Base-by-base conservation (phyloP, 1,140 invertebrate genomes). In the Polyergus mexicanus region DNA sequence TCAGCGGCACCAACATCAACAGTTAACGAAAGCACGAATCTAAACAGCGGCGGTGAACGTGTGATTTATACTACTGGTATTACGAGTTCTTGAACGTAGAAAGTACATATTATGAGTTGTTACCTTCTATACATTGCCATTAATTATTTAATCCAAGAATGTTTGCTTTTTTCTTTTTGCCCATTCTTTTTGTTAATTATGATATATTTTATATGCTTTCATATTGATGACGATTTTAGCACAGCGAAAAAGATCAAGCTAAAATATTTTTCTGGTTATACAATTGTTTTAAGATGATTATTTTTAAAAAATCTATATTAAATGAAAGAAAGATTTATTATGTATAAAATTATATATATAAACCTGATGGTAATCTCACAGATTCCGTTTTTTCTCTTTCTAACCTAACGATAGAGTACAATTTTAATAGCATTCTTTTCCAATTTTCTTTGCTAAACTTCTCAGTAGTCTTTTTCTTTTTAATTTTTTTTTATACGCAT, bases 21-120 rank as follows among this genome's bases (percentile, higher is more conserved):
- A 5, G 69, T 28, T 72, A 94, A 93, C 58, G 95, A 96, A 87
- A 95, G 91, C 65, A 95, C 95, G 35, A 94, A 90, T 81, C 91
- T 96, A 69, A 95, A 95, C 86, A 94, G 94, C 35, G 93, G 92
- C 32, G 91, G 92, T 66, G 91, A 94, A 13, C 93, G 91, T 86
- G 87, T 93, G 76, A 92, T 94, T 77, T 95, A 94, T 86, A 94
- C 93, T 76, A 90, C 93, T 86, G 94, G 94, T 95, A 95, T 94
- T 91, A 72, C 86, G 44, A 92, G 66, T 83, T 89, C 87, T 89
- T 93, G 88, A 92, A 89, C 25, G 51, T 80, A 80, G 54, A 58
- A 56, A 72, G 25, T 60, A 13, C 16, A 83, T 83, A 47, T 47
- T 56, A 83, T 44, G 3, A 74, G 41, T 83, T 81, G 66, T 69